Conservation (phyloP, 2,888 invertebrate genomes). For the Drosophila seclusa region DNA sequence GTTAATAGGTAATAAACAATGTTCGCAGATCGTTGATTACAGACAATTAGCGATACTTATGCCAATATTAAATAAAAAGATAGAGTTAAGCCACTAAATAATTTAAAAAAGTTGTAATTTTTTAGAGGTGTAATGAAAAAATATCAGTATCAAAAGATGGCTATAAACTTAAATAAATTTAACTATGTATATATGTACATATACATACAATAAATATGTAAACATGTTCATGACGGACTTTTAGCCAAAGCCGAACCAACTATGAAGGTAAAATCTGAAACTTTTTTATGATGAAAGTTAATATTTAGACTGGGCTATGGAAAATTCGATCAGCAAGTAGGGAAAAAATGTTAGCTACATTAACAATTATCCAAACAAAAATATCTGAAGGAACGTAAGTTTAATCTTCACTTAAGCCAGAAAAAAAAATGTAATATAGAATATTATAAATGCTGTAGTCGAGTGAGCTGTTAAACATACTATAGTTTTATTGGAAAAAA, state of each 20-base stretch:
- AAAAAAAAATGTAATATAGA: background rate
- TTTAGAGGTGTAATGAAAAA: background rate
- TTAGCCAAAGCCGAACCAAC: background rate
- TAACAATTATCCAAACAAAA: background rate
- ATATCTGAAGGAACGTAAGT: background rate
- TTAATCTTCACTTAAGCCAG: background rate
- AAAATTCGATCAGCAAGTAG: background rate
- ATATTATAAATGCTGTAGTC: background rate
- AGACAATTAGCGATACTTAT: background rate
- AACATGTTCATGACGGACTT: background rate
- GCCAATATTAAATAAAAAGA: background rate
- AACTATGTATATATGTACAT: background rate
- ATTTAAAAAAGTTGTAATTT: background rate
- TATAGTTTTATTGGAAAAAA: no score
- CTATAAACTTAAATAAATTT: background rate
- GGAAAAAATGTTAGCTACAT: background rate
- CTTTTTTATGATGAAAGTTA: background rate
- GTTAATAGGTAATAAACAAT: slow-evolving; percentile 15
- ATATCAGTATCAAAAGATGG: background rate
- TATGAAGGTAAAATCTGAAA: background rate
- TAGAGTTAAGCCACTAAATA: background rate
- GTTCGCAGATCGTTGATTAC: slow-evolving; percentile 14
- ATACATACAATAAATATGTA: background rate
- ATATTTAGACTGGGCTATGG: no score
- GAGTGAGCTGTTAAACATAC: no score